Conservation (phyloP, 2,797 vertebrate genomes). For the Leptodactylus fallax region DNA sequence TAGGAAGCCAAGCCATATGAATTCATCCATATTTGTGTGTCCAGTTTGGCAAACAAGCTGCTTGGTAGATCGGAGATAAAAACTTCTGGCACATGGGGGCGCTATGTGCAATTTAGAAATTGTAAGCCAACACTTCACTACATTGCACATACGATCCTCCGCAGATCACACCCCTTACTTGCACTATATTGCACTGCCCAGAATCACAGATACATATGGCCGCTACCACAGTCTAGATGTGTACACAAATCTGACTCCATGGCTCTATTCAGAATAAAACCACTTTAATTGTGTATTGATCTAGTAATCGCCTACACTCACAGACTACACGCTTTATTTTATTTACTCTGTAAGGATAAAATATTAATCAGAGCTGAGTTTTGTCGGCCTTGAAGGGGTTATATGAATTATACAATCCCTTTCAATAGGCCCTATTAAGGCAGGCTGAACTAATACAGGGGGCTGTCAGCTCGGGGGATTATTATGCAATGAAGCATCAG, state of each 20-base stretch:
- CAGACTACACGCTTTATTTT: constrained; percentile 40
- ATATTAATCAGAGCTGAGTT: not conserved
- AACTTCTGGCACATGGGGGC: not conserved
- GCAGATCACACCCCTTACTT: not conserved
- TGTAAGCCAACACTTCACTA: not conserved
- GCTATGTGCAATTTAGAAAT: not conserved
- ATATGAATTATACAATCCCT: not conserved
- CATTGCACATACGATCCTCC: not conserved
- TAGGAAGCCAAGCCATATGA: too few species aligned
- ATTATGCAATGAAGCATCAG: not conserved
- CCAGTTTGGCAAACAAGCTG: not conserved
- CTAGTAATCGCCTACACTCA: constrained; percentile 78
- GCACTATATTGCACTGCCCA: not conserved
- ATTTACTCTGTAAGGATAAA: constrained; percentile 32
- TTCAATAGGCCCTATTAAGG: not conserved
- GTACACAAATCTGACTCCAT: constrained; percentile 69
- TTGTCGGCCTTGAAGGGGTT: not conserved
- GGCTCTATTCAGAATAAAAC: constrained; percentile 76
- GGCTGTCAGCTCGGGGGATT: not conserved
- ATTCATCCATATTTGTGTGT: not conserved
- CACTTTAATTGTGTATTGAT: constrained; percentile 89
- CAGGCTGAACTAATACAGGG: not conserved
- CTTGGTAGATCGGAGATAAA: not conserved
- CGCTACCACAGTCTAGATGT: constrained; percentile 69
- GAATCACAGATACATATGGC: constrained; percentile 62